A percentile compares a stretch with the other conserved stretches of the same genome.
Conservation (phyloP, 2,113 vertebrate species). For the Hiodon tergisus region DNA sequence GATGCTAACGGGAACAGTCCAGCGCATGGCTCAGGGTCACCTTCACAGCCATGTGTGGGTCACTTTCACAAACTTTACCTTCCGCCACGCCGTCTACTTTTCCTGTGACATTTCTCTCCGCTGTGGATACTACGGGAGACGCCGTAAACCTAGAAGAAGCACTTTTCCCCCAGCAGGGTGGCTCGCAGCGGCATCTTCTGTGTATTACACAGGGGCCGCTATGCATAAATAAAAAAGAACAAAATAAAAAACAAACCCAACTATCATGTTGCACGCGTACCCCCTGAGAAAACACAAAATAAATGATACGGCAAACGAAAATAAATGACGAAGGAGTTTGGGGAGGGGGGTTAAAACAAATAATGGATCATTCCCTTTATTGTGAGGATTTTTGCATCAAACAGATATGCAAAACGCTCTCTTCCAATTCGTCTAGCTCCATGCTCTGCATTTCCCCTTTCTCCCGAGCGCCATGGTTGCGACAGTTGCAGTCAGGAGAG, state of each 20-base stretch:
- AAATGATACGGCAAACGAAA: constrained; percentile 8
- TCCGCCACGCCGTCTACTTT: too few species aligned
- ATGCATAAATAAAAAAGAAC: too few species aligned
- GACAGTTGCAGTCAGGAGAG: background rate
- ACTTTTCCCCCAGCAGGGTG: too few species aligned
- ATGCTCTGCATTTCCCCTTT: background rate
- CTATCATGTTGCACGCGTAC: background rate
- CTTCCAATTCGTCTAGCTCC: background rate
- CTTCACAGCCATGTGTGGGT: too few species aligned
- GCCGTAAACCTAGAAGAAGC: too few species aligned
- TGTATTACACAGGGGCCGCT: too few species aligned
- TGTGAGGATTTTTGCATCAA: constrained; percentile 4
- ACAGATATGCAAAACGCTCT: constrained; percentile 14
- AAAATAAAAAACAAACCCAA: background rate
- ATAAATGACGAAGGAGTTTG: background rate
- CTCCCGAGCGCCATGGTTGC: background rate
- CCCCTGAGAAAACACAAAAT: constrained; percentile 10
- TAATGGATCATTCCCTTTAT: constrained; percentile 13
- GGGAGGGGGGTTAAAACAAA: background rate
- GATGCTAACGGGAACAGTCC: too few species aligned
- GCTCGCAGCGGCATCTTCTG: too few species aligned
- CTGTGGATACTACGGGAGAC: too few species aligned
- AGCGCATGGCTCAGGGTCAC: too few species aligned
- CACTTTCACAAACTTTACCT: too few species aligned
- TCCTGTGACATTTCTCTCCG: too few species aligned